Percentiles rank a stretch among this genome's conserved stretches.
phyloP scores from a whole-genome alignment of 2,113 vertebrate genomes.

The Illadopsis cleaveri region DNA sequence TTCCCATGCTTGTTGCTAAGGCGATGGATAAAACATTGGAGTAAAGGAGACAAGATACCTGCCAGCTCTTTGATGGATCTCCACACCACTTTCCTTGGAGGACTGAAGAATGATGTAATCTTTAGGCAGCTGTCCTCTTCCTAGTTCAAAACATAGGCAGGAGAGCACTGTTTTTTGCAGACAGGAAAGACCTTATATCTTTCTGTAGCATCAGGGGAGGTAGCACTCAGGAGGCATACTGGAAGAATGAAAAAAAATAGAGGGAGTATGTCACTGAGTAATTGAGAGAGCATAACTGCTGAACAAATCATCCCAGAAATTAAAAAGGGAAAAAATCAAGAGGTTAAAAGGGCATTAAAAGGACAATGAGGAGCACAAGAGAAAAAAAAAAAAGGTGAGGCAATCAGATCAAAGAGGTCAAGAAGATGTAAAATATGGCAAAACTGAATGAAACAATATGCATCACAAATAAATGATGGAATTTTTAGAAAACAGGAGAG shows the following conservation, averaged over 20 bases:
- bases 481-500: background rate
- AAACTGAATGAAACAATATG: background rate
- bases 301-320: background rate
- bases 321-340: background rate
- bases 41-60: conserved; percentile 1
- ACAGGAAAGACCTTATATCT: background rate
- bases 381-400: background rate
- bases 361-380: background rate
- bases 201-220: conserved; percentile 40
- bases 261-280: background rate
- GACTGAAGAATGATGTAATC: background rate
- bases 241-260: background rate
- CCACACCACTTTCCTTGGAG: background rate
- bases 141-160: background rate
- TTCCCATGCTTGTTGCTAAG: background rate
- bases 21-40: background rate
- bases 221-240: background rate
- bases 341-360: background rate
- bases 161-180: background rate
- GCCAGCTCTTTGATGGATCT: background rate
- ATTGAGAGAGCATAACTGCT: background rate
- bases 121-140: background rate
- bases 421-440: background rate
- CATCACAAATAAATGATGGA: background rate
- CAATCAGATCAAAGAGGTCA: background rate